Evolutionary conservation across 2,888 invertebrate genomes (phyloP).

Genomic region (Agonopterix heracliana): DNA sequence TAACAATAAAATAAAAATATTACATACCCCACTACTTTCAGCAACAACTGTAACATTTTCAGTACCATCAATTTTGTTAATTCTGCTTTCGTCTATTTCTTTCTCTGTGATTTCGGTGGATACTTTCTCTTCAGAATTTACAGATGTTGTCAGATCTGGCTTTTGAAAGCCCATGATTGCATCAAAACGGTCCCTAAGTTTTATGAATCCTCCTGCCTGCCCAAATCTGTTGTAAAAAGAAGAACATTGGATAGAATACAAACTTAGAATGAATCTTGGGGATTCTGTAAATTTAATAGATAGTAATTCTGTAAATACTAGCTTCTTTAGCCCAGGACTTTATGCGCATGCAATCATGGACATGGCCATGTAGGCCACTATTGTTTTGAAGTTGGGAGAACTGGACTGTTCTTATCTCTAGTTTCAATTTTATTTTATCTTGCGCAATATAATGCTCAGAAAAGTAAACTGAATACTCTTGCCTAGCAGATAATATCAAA

Average conservation of each 20-base stretch:
- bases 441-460: too few species aligned
- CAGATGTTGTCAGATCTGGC: conserved; percentile 56
- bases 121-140: conserved; percentile 59
- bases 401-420: too few species aligned
- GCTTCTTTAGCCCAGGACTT: too few species aligned
- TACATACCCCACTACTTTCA: conserved; percentile 53
- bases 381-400: too few species aligned
- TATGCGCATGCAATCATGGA: too few species aligned
- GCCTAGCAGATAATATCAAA: not conserved
- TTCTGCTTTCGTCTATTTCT: conserved; percentile 47
- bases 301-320: too few species aligned
- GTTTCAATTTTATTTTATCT: too few species aligned
- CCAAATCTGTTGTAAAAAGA: conserved; percentile 80
- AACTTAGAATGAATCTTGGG: not conserved
- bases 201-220: conserved; percentile 91
- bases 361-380: too few species aligned
- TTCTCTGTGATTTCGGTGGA: conserved; percentile 58
- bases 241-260: not conserved
- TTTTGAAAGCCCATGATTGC: conserved; percentile 79
- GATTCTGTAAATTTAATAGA: too few species aligned
- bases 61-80: conserved; percentile 36
- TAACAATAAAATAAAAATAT: too few species aligned
- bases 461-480: too few species aligned
- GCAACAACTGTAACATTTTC: conserved; percentile 37
- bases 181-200: conserved; percentile 89